Base-by-base conservation (phyloP, 1,140 invertebrate species). In the Drosophila sp. region DNA sequence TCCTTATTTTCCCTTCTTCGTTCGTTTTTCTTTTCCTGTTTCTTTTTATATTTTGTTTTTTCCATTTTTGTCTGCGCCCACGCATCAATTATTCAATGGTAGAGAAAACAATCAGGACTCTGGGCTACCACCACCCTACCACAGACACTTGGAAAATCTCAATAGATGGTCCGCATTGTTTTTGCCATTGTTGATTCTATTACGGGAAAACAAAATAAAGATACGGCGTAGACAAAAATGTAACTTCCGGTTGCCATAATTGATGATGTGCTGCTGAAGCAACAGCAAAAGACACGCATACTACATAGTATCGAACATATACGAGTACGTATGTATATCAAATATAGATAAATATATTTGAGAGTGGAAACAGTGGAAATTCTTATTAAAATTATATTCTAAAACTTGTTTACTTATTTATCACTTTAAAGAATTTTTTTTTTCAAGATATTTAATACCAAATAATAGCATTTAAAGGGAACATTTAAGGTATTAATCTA, bases 221-320 rank as follows among this genome's bases (percentile, higher is more conserved):
- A 80, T 70, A 71, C 63, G 66, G 60, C 47, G 64, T 62, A 69
- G 71, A 87, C 76, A 86, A 77, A 73, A 89, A 80, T 80, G 70
- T 70, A 47, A 71, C 84, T 84, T 87, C 83, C 83, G 83, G 71
- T 84, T 44, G 70, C 72, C 80, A 89, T 89, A 87, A 87, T 87
- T 87, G 83, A 87, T 87, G 83, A 89, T 87, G 63, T 69, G 72
- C 67, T 83, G 61, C 68, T 58, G 40, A 54, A 64, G 61, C 61
- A 70, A 56, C 38, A 67, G 35, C 55, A 29, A 25, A 50, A 8
- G 41, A 23, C 29, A 56, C 27, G 44, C 47, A 75, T 35, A 55
- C 7, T 35, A 65, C 55, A 67, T 66, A 58, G 44, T 50, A 27
- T 6, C 35, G 27, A 11, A 38, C 29, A 11, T 30, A 11, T n/a